Base-by-base conservation (phyloP, 92 coral and sea anemone species). In the Epizoanthus rinbou region DNA sequence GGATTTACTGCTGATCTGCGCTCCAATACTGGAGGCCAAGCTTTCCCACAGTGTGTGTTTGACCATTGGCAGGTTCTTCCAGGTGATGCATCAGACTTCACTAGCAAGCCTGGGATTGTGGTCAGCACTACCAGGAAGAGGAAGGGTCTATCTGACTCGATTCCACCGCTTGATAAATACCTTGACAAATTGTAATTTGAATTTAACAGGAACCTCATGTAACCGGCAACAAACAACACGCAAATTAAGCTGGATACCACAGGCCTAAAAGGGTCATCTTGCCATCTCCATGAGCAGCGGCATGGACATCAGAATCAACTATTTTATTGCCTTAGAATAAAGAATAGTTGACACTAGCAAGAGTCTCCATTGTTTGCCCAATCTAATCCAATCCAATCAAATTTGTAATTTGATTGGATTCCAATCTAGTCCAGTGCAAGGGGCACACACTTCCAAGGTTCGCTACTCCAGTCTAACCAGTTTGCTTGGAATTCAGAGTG, bases 1-100 rank as follows among this genome's bases (percentile, higher is more conserved):
- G 99, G 99, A 64, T 96, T 96, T 73, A 96, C 99, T 47, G 98
- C 99, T 25, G 98, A 93, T 74, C 95, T 96, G 23, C 98, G 99
- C 23, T 93, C 98, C 62, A 90, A 93, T 81, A 96, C 99, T 43
- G 99, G 99, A 72, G 99, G 99, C 64, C 99, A 96, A 81, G 99
- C 99, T 24, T 96, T 96, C 90, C 99, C 99, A 14, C 99, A 96
- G 83, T 96, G 99, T 68, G 99, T 96, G 64, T 96, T 96, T 67
- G 98, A 96, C 80, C 99, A 96, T 82, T 96, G 99, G 99, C 86
- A 72, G 25, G 4, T 14, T 3, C 82, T 96, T 24, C 84, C 83
- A 9, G 98, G 94, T 11, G 92, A 90, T 45, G 80, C 80, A 0
- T 0, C 0, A 1, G 97, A 94, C 7, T 19, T 37, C 5, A 1